phyloP scores from a whole-genome alignment of 2,113 vertebrate genomes.

The Anarhynchus alexandrinus region DNA sequence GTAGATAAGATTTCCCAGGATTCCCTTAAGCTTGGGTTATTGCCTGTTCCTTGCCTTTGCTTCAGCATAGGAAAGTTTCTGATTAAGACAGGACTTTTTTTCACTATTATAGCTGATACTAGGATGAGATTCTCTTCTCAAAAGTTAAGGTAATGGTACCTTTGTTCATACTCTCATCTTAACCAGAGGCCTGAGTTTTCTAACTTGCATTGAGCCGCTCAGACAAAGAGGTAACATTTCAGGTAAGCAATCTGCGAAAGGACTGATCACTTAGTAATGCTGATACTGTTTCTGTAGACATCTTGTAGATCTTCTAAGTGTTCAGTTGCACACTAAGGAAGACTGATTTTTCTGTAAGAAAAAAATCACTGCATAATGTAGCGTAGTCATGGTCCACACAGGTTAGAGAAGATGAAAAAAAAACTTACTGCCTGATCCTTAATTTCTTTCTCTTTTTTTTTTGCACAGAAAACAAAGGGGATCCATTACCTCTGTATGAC shows the following conservation, averaged over 20 bases:
- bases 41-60: neutral
- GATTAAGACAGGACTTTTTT: neutral
- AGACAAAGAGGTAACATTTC: neutral
- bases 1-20: neutral
- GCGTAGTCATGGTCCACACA: neutral
- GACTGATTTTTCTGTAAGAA: neutral
- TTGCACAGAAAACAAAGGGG: neutral
- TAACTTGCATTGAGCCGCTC: neutral
- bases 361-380: fast-evolving
- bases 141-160: neutral
- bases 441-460: neutral
- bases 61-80: neutral
- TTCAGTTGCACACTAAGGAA: neutral
- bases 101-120: neutral
- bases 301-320: neutral
- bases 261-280: neutral
- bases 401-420: neutral
- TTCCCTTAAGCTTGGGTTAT: neutral
- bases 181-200: neutral
- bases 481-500: neutral
- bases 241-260: neutral
- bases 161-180: neutral
- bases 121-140: neutral
- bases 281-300: neutral
- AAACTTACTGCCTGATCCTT: neutral